Evolutionary conservation across 2,797 vertebrate genomes (phyloP).

Genomic region (Neosilurus mollespiculum): DNA sequence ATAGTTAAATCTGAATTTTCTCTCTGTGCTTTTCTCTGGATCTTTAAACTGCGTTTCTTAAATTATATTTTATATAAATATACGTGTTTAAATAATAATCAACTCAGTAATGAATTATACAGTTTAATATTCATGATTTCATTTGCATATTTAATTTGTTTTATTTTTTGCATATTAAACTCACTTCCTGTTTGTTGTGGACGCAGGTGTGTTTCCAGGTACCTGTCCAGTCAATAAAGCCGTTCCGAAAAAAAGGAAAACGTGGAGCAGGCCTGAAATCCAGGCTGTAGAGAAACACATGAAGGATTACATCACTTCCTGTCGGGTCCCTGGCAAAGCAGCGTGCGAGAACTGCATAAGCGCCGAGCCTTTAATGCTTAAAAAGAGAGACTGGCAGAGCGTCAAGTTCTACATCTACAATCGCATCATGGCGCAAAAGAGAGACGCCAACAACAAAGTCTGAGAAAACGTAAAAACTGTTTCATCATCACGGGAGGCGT

Average conservation of each 20-base stretch:
- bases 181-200: background rate
- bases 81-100: background rate
- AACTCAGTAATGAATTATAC: background rate
- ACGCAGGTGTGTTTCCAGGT: conserved; percentile 15
- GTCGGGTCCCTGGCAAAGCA: conserved; percentile 44
- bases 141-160: background rate
- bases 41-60: no score
- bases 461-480: background rate
- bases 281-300: conserved; percentile 53
- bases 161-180: background rate
- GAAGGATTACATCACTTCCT: conserved; percentile 50
- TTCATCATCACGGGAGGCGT: background rate
- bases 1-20: no score
- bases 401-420: conserved; percentile 53
- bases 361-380: conserved; percentile 40
- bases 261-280: conserved; percentile 48
- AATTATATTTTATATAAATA: no score
- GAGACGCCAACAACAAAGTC: conserved; percentile 32
- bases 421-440: conserved; percentile 48
- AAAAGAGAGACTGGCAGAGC: conserved; percentile 49
- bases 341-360: conserved; percentile 45
- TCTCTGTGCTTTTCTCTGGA: no score
- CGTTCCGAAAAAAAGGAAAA: conserved; percentile 43
- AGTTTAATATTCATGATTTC: background rate
- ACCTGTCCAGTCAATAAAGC: conserved; percentile 2